A percentile compares a stretch with the other conserved stretches of the same genome.
Evolutionary conservation across 2,888 invertebrate genomes (phyloP).

Genomic region (Glyphotaelius pellucidus): DNA sequence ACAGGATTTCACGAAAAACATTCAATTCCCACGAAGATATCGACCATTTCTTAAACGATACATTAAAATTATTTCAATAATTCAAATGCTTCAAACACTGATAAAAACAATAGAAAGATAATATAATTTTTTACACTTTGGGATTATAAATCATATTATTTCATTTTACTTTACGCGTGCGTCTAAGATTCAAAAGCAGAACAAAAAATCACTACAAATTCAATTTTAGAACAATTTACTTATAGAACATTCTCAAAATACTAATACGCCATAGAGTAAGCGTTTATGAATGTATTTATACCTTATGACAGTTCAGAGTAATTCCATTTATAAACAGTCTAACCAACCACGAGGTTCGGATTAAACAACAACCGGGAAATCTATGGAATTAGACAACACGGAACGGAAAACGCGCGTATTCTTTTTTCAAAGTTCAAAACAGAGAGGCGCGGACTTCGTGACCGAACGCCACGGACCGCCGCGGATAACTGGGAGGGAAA

Average conservation of each 20-base stretch:
- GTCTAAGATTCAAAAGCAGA: background rate
- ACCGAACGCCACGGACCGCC: constrained; percentile 19
- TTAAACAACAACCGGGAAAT: constrained; percentile 29
- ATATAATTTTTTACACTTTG: background rate
- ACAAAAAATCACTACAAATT: background rate
- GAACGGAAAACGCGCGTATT: constrained; percentile 26
- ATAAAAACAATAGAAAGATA: background rate
- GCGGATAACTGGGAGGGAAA: constrained; percentile 44
- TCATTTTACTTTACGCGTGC: background rate
- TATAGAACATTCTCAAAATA: background rate
- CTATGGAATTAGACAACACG: background rate
- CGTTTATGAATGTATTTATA: background rate
- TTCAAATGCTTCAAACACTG: background rate
- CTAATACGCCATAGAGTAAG: constrained; percentile 2
- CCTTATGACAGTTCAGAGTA: background rate
- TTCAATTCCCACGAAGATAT: background rate
- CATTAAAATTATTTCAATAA: background rate
- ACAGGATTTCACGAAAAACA: background rate
- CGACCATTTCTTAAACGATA: background rate
- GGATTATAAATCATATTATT: background rate
- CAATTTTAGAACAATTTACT: background rate
- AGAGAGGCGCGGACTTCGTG: background rate
- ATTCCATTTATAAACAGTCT: background rate
- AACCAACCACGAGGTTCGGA: constrained; percentile 8
- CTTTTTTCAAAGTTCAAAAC: background rate